phyloP scores from a whole-genome alignment of 2,888 invertebrate genomes.

The Drosophila merina region DNA sequence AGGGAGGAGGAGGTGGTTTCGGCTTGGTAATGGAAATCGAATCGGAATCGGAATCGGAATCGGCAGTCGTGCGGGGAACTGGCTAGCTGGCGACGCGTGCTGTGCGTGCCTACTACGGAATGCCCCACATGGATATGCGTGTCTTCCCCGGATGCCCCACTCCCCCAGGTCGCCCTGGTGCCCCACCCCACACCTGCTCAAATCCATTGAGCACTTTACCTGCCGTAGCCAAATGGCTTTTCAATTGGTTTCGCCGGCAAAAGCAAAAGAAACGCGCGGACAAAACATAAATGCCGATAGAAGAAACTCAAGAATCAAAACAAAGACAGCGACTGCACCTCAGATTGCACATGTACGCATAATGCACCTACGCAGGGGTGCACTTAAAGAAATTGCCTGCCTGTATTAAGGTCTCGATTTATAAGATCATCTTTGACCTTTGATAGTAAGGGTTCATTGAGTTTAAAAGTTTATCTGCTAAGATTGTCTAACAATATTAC shows the following conservation, averaged over 20 bases:
- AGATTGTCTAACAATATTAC: too few species aligned
- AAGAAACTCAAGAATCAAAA: constrained; percentile 69
- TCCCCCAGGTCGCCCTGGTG: neutral
- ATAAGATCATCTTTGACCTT: too few species aligned
- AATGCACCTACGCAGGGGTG: constrained; percentile 12
- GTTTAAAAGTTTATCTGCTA: too few species aligned
- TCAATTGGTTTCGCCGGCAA: constrained; percentile 73
- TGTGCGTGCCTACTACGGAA: constrained; percentile 62
- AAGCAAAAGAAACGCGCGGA: constrained; percentile 50
- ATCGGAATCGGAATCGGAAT: constrained; percentile 53
- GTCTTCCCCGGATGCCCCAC: constrained; percentile 25
- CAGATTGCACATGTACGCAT: constrained; percentile 25
- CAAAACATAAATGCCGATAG: constrained; percentile 67
- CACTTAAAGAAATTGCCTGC: constrained; percentile 3
- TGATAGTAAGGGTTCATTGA: too few species aligned
- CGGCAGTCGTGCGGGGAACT: constrained; percentile 25
- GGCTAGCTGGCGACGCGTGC: constrained; percentile 52
- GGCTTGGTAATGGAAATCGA: constrained; percentile 48
- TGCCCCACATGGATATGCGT: constrained; percentile 58
- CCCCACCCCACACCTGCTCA: constrained; percentile 6
- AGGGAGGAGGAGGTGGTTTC: constrained; percentile 18
- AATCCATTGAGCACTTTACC: constrained; percentile 42
- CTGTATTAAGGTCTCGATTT: too few species aligned
- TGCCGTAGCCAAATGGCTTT: constrained; percentile 66
- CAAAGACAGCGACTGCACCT: constrained; percentile 56